A percentile compares a stretch with the other conserved stretches of the same genome.
Evolutionary conservation across 2,797 vertebrate genomes (phyloP).

Genomic region (Oreochromis grahami): DNA sequence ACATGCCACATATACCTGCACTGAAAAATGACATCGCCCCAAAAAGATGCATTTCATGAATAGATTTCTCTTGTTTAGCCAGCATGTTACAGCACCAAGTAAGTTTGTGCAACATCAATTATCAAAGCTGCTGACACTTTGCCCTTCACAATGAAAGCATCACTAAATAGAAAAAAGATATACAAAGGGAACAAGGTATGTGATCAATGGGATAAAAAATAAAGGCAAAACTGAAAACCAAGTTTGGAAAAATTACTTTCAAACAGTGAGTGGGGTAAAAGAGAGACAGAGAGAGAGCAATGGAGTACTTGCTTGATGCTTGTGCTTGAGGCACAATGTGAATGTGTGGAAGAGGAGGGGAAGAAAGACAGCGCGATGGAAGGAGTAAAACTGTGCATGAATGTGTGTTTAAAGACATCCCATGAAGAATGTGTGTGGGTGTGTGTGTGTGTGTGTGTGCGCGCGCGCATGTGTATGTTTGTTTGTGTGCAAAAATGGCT

Average conservation of each 20-base stretch:
- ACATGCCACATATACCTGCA: neutral
- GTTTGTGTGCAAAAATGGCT: neutral
- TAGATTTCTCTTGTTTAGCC: neutral
- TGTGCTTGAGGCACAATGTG: constrained; percentile 21
- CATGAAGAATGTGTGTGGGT: neutral
- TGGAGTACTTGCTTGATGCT: constrained; percentile 5
- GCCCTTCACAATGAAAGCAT: constrained; percentile 33
- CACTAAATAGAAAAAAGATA: neutral
- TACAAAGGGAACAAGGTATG: neutral
- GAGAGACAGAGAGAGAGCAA: neutral
- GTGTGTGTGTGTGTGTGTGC: neutral
- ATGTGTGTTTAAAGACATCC: neutral
- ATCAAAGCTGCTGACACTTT: neutral
- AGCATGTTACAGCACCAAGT: neutral
- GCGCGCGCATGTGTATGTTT: neutral
- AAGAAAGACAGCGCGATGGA: constrained; percentile 18
- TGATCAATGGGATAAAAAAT: neutral
- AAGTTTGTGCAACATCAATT: constrained; percentile 10
- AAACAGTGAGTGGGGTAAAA: neutral
- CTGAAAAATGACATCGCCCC: neutral
- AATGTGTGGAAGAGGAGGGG: constrained; percentile 10
- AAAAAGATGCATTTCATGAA: neutral
- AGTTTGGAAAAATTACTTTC: neutral
- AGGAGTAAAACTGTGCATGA: neutral
- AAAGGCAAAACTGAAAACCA: neutral